A percentile compares a stretch with the other conserved stretches of the same genome.
Conservation (phyloP, 2,797 vertebrate genomes). For the Bradypus variegatus region DNA sequence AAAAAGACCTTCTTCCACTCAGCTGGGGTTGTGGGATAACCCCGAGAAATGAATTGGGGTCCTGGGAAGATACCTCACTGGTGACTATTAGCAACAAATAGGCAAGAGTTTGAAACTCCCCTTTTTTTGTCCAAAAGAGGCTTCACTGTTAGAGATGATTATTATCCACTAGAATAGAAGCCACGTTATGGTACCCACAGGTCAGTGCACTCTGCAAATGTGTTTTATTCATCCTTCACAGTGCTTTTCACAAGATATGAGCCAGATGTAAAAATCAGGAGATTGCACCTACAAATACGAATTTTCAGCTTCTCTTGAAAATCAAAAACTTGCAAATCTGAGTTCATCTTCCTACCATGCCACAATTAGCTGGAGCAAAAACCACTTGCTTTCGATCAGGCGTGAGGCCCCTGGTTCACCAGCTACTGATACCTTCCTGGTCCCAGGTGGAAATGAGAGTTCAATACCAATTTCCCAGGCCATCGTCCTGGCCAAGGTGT, state of each 20-base stretch:
- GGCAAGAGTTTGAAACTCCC: too few relatives aligned
- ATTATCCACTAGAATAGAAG: neutral
- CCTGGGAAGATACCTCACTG: neutral
- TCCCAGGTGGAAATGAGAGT: neutral
- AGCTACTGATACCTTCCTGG: neutral
- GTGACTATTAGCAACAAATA: fast-evolving
- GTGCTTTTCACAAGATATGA: neutral
- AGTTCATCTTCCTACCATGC: neutral
- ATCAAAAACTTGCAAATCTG: neutral
- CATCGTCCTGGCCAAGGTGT: neutral
- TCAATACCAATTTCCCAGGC: neutral
- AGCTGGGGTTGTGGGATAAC: fast-evolving
- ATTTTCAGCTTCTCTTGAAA: neutral
- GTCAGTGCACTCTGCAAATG: fast-evolving
- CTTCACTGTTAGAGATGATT: neutral
- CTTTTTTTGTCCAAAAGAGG: neutral
- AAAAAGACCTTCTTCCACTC: neutral
- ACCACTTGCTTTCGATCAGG: too few relatives aligned
- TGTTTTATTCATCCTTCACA: fast-evolving
- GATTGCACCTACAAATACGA: neutral
- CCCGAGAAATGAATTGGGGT: neutral
- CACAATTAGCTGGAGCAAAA: fast-evolving
- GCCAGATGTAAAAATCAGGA: too few relatives aligned
- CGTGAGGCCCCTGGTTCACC: neutral
- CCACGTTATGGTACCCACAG: fast-evolving